phyloP scores from a whole-genome alignment of 2,797 vertebrate genomes.

The Masticophis lateralis region DNA sequence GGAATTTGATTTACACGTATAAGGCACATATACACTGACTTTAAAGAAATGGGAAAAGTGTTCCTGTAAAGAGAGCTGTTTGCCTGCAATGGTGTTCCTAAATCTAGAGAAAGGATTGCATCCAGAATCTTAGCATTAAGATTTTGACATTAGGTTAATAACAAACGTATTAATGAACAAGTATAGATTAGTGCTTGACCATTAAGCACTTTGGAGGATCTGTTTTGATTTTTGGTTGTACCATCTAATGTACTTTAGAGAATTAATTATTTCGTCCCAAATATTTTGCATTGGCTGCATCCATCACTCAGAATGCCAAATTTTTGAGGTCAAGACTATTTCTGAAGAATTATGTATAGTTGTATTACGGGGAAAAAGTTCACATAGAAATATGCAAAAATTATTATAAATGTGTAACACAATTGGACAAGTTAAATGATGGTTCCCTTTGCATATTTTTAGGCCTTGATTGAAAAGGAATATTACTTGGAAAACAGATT shows the following conservation, averaged over 20 bases:
- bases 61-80: not conserved
- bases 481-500: not conserved
- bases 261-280: not conserved
- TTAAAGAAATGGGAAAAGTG: not conserved
- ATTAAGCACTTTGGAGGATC: not conserved
- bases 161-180: not conserved
- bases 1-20: not conserved
- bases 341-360: not conserved
- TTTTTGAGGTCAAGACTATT: not conserved
- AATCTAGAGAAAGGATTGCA: not conserved
- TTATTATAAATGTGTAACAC: not conserved
- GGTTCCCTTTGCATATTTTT: not conserved
- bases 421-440: not conserved
- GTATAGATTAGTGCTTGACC: not conserved
- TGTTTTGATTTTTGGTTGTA: not conserved
- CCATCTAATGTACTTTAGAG: not conserved
- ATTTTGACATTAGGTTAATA: not conserved
- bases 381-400: not conserved
- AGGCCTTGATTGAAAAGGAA: not conserved
- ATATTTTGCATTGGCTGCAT: not conserved
- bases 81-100: not conserved
- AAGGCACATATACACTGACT: not conserved
- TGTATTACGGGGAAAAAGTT: not conserved
- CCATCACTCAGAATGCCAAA: not conserved
- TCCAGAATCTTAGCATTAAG: not conserved